Evolutionary conservation across 2,113 vertebrate genomes (phyloP), one percentile per base, ranked within the genome.

Genomic region (Edolisoma coerulescens): DNA sequence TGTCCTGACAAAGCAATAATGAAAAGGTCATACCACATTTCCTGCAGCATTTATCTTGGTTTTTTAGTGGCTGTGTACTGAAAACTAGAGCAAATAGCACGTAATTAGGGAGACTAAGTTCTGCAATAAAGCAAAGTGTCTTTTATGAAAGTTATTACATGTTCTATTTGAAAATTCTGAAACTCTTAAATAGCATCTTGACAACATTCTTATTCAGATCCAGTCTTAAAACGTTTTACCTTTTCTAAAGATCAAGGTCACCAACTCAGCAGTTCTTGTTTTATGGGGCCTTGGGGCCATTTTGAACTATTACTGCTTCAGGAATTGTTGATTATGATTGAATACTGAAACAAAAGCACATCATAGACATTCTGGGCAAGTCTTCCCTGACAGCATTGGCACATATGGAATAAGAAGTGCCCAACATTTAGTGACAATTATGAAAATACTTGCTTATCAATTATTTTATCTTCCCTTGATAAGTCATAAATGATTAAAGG

Each of bases 181-280:
- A 83, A 50, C 17, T 81, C 7, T 84, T 82, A 79, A 90, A 70
- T 53, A 73, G 23, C 24, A 77, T 70, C 59, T 90, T 24, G 12
- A 70, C 57, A 88, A 67, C 68, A 73, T 95, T 59, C 35, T 28
- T 96, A 86, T 95, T 96, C 80, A 93, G 52, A 91, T 94, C 60
- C 89, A 87, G 78, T 79, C 90, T 92, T 74, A 79, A 78, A 95
- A 92, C 13, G 33, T 97, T 93, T 81, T 96, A 63, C 57, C 90
- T 96, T 97, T 95, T 83, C 85, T 96, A 97, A 98, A 97, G 95
- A 97, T 96, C 96, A 97, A 98, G 96, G 97, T 92, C 94, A 97
- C 54, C 39, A 64, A 90, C 84, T 96, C 87, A 85, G 64, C 52
- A 74, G 39, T 96, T 97, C 93, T 85, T 94, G 41, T 94, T 97